Evolutionary conservation across 2,797 vertebrate species (phyloP), one percentile per base, ranked within the genome.

Genomic region (Epinephelus malabaricus): DNA sequence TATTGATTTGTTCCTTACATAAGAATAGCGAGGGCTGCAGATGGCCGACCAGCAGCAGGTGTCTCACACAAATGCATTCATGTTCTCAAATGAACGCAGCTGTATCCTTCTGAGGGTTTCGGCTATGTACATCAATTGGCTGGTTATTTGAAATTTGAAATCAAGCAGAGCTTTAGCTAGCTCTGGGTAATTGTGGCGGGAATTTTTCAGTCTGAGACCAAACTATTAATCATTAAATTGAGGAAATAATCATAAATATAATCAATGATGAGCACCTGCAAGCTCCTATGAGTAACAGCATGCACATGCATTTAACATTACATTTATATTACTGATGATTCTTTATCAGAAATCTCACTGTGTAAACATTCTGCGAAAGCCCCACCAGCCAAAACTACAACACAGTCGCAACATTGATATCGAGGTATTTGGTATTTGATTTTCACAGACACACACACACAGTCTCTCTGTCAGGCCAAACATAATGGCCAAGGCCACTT

Each of bases 401-500:
- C 11, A 40, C 11, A 12, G 9, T 12, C 40, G 0, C 40, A 40
- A 40, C 40, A 40, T 12, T 40, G 40, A 40, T 40, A 40, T 40
- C 10, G 11, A 40, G 40, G 40, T 40, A 40, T 40, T 40, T 40
- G 38, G 38, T 10, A 40, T 40, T 43, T 43, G 40, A 43, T 43
- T 43, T 43, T 11, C 40, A 43, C 25, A 2, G 0, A 51, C 19
- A 51, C 19, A 21, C 3, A 45, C 10, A 23, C 53, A 47, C 30
- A 49, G 14, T 71, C 82, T 74, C 45, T 17, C 51, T 30, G 34
- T 61, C 72, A 76, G 72, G 64, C 34, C 47, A 78, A 76, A 82
- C 60, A 84, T 53, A 85, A 86, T 76, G 74, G 67, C 73, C 78
- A 82, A 85, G 81, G 81, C 82, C 69, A 87, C 47, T 78, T 61